A percentile compares a stretch with the other conserved stretches of the same genome.
Conservation (phyloP, 1,140 invertebrate genomes). For the Scaptomyza graminum region DNA sequence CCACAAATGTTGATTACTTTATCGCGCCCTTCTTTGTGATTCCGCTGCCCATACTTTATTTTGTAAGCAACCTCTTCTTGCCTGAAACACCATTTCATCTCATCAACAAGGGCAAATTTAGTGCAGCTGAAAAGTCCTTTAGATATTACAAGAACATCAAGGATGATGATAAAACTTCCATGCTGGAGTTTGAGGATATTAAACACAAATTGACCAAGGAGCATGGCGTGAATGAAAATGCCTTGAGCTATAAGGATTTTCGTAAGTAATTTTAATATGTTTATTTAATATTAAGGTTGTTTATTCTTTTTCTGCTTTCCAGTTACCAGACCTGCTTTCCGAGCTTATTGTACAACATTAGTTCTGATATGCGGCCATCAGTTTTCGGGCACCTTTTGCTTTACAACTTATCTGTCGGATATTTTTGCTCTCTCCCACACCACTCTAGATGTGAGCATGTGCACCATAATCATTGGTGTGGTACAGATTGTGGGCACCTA, state of each 20-base stretch:
- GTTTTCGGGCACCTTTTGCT: constrained; percentile 58
- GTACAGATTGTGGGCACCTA: constrained; percentile 84
- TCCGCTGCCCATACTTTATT: constrained; percentile 87
- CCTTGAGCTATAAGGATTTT: constrained; percentile 62
- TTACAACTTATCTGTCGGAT: constrained; percentile 69
- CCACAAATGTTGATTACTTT: constrained; percentile 87
- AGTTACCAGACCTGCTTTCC: constrained; percentile 51
- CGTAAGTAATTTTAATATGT: constrained; percentile 48
- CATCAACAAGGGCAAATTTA: constrained; percentile 86
- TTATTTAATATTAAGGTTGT: neutral
- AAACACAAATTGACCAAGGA: constrained; percentile 48
- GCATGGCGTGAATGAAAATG: constrained; percentile 24
- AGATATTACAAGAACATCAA: constrained; percentile 68
- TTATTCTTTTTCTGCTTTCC: neutral
- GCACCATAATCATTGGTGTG: constrained; percentile 85
- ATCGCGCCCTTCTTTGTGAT: constrained; percentile 88
- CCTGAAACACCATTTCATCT: constrained; percentile 93
- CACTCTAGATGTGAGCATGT: constrained; percentile 84
- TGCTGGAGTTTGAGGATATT: constrained; percentile 55
- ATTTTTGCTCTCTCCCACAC: constrained; percentile 88
- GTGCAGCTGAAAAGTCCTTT: constrained; percentile 88
- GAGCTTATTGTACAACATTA: constrained; percentile 41
- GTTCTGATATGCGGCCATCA: constrained; percentile 50
- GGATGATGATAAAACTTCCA: constrained; percentile 35
- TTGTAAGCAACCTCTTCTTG: constrained; percentile 87